phyloP scores from a whole-genome alignment of 2,888 invertebrate genomes.

The Diploptera punctata region DNA sequence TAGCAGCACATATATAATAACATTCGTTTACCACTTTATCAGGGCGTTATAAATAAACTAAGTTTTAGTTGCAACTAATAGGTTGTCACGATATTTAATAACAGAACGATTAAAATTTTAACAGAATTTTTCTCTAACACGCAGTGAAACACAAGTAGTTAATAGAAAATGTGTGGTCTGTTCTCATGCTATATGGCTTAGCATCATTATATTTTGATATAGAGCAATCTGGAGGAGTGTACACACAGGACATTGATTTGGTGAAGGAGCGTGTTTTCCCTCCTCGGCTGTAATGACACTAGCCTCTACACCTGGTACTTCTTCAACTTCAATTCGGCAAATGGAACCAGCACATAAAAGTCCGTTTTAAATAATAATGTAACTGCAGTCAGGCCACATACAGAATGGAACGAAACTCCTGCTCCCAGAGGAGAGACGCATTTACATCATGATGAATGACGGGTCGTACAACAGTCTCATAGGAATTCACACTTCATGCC shows the following conservation, averaged over 20 bases:
- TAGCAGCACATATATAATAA: too few relatives aligned
- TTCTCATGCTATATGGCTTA: too few relatives aligned
- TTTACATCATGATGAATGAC: neutral
- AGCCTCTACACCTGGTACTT: neutral
- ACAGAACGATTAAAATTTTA: too few relatives aligned
- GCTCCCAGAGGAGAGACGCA: neutral
- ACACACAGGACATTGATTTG: neutral
- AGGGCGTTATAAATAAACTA: too few relatives aligned
- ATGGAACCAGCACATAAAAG: conserved; percentile 36
- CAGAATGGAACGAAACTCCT: neutral
- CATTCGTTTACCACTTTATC: too few relatives aligned
- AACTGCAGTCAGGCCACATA: neutral
- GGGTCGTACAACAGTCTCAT: neutral
- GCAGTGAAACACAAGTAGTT: too few relatives aligned
- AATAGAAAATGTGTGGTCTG: too few relatives aligned
- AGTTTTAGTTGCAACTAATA: too few relatives aligned
- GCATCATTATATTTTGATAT: too few relatives aligned
- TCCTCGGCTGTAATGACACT: neutral
- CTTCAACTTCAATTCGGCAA: conserved; percentile 37
- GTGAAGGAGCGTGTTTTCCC: neutral
- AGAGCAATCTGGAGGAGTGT: neutral
- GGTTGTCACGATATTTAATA: too few relatives aligned
- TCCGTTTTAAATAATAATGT: conserved; percentile 37
- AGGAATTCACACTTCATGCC: neutral
- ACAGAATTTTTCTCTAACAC: too few relatives aligned